A percentile compares a stretch with the other conserved stretches of the same genome.
Conservation (phyloP, 2,113 vertebrate genomes). For the Dipodomys spectabilis region DNA sequence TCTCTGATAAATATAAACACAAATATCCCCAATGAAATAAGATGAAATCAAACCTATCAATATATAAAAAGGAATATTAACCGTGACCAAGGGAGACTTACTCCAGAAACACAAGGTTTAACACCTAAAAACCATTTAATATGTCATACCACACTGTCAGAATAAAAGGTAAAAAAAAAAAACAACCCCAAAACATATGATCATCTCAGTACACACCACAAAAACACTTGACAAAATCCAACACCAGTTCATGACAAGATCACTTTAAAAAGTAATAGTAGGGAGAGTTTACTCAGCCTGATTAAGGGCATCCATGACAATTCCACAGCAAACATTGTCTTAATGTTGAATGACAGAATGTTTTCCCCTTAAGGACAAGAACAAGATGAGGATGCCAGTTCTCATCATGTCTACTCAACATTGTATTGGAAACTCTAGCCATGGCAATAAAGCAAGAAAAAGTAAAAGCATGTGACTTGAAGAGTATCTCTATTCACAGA, state of each 20-base stretch:
- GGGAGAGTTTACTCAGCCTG: not conserved
- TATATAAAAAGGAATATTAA: not conserved
- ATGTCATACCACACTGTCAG: not conserved
- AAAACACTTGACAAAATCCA: not conserved
- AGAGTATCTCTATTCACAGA: not conserved
- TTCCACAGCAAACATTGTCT: not conserved
- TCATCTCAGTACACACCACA: not conserved
- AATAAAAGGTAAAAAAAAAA: not conserved
- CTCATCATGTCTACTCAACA: not conserved
- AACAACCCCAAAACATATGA: not conserved
- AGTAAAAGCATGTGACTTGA: not conserved
- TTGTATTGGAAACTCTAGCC: not conserved
- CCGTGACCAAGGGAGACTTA: not conserved
- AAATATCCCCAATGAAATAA: not conserved
- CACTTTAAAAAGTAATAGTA: not conserved
- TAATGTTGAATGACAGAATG: not conserved
- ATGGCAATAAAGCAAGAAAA: not conserved
- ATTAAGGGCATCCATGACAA: not conserved
- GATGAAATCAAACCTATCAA: not conserved
- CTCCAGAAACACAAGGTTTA: not conserved
- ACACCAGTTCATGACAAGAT: too few species aligned
- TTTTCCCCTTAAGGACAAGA: not conserved
- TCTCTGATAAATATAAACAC: not conserved
- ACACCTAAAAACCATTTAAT: constrained; percentile 18
- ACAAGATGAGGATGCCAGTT: not conserved